These are phyloP conservation scores for Ruditapes philippinarum DNA, from an alignment of 1,140 invertebrate species.

Conservation along the genomic window DNA sequence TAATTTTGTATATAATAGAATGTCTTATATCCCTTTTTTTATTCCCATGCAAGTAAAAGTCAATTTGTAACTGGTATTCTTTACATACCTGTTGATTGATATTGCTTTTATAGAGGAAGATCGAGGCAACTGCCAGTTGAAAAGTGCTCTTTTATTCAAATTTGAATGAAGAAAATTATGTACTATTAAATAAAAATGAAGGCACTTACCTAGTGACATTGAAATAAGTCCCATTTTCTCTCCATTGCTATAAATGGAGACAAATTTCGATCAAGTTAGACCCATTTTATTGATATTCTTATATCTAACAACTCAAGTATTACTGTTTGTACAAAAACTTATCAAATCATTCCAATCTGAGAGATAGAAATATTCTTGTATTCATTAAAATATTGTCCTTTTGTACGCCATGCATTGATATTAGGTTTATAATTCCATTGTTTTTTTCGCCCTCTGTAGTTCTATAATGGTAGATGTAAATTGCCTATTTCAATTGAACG, in stretches of 20 bases:
- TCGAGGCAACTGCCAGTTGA: neutral
- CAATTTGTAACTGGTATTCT: too few relatives aligned
- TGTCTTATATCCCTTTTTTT: too few relatives aligned
- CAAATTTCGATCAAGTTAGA: constrained; percentile 26
- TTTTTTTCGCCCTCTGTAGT: too few relatives aligned
- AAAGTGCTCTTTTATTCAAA: neutral
- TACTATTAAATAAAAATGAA: neutral
- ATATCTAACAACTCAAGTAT: constrained; percentile 8
- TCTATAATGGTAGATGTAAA: neutral
- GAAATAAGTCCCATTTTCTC: constrained; percentile 18
- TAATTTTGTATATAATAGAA: too few relatives aligned
- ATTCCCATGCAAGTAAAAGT: too few relatives aligned
- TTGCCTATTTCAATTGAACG: neutral
- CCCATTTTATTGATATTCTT: constrained; percentile 19
- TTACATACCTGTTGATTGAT: too few relatives aligned
- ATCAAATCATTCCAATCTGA: neutral
- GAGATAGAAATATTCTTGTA: constrained; percentile 11
- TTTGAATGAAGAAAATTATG: neutral
- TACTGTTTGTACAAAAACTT: neutral
- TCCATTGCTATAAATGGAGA: constrained; percentile 19
- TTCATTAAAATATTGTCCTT: constrained; percentile 7
- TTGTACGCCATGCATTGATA: neutral
- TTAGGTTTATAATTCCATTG: neutral
- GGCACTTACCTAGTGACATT: neutral
- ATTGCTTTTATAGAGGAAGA: too few relatives aligned